phyloP scores from a whole-genome alignment of 2,888 invertebrate genomes.

The Netelia inedita region DNA sequence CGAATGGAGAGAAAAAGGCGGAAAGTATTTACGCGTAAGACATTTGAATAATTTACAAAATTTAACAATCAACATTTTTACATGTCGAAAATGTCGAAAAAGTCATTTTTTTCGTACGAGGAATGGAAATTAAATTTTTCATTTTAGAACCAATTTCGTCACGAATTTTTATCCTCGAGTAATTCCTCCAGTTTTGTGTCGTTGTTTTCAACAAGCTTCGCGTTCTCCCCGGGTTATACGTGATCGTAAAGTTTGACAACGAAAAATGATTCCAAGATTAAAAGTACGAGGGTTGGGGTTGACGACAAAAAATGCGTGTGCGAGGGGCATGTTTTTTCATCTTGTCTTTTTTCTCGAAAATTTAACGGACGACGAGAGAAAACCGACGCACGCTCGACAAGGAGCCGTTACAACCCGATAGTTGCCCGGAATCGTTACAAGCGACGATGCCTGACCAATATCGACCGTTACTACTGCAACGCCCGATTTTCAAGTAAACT shows the following conservation, averaged over 20 bases:
- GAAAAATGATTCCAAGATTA: not conserved
- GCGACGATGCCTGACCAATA: conserved; percentile 54
- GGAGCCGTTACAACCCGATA: conserved; percentile 47
- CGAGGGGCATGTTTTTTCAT: not conserved
- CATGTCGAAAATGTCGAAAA: no score
- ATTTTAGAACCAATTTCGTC: no score
- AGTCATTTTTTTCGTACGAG: no score
- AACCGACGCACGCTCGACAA: not conserved
- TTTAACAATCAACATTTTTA: no score
- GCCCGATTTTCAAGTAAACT: conserved; percentile 24
- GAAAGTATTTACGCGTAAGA: no score
- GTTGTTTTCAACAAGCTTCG: not conserved
- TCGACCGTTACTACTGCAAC: conserved; percentile 50
- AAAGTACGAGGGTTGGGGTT: not conserved
- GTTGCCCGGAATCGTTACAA: conserved; percentile 22
- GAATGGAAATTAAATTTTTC: no score
- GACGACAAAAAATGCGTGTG: not conserved
- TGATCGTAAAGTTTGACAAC: not conserved
- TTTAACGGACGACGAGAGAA: conserved; percentile 2
- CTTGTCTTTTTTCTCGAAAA: not conserved
- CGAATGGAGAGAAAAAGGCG: no score
- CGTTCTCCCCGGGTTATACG: not conserved
- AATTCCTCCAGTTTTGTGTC: not conserved
- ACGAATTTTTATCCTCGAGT: no score
- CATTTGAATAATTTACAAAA: no score